Evolutionary conservation across 2,888 invertebrate genomes (phyloP).

Genomic region (Geophilus truncorum): DNA sequence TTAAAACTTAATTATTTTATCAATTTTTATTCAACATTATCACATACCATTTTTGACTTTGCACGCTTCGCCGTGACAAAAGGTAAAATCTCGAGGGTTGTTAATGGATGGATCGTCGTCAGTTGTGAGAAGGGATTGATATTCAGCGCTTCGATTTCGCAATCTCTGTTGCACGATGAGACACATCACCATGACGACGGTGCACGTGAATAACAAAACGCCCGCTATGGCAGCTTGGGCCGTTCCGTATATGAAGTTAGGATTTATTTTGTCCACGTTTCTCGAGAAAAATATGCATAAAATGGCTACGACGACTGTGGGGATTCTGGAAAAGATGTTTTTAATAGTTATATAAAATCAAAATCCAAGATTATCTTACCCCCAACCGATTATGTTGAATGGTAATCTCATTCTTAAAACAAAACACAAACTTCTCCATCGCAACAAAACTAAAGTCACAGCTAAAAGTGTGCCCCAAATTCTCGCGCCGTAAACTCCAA

Average conservation of each 20-base stretch:
- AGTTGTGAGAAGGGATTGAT: not conserved
- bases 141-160: not conserved
- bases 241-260: not conserved
- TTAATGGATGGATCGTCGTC: not conserved
- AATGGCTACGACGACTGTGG: not conserved
- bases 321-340: not conserved
- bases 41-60: not conserved
- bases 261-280: not conserved
- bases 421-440: slow-evolving; percentile 76
- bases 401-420: slow-evolving; percentile 69
- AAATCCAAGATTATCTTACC: slow-evolving; percentile 54
- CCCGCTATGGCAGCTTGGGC: not conserved
- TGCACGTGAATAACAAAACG: not conserved
- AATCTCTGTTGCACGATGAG: not conserved
- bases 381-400: slow-evolving; percentile 59
- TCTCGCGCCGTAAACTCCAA: slow-evolving; percentile 67
- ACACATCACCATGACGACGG: not conserved
- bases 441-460: slow-evolving; percentile 70
- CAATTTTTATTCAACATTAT: too few relatives aligned
- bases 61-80: not conserved
- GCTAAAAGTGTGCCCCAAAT: slow-evolving; percentile 81
- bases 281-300: not conserved
- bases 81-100: not conserved
- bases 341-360: too few relatives aligned
- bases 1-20: too few relatives aligned